These are phyloP conservation scores for Pterobdella sp. DNA, from an alignment of 2,888 invertebrate genomes.

Conservation along the genomic window DNA sequence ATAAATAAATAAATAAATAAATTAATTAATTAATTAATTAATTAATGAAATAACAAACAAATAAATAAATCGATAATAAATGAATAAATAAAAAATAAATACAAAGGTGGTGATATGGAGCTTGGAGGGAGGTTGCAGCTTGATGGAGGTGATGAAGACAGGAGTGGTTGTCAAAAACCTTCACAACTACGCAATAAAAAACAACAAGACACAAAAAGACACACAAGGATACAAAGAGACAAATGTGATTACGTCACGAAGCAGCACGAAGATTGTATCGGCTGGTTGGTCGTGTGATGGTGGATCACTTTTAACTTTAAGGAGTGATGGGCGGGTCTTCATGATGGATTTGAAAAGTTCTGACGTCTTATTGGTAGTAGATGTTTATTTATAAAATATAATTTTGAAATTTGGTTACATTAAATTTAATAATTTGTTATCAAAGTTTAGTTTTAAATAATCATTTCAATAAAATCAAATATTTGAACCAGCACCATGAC, in stretches of 20 bases:
- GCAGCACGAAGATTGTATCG: not conserved
- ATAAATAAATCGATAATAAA: too few relatives aligned
- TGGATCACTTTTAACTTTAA: not conserved
- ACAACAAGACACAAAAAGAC: not conserved
- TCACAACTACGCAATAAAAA: too few relatives aligned
- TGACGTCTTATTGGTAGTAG: not conserved
- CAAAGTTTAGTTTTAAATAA: too few relatives aligned
- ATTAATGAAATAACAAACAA: too few relatives aligned
- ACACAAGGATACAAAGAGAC: not conserved
- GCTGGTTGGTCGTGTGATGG: not conserved
- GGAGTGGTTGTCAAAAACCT: not conserved
- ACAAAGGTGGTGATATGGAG: conserved; percentile 5
- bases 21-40: too few relatives aligned
- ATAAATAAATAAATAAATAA: too few relatives aligned
- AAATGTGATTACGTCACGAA: too few relatives aligned
- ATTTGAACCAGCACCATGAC: too few relatives aligned
- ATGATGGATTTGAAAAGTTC: not conserved
- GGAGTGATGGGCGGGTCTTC: not conserved
- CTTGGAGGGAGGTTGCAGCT: not conserved
- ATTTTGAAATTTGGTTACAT: too few relatives aligned
- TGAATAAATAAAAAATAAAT: too few relatives aligned
- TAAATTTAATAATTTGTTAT: too few relatives aligned
- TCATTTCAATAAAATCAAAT: too few relatives aligned
- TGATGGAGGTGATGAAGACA: not conserved
- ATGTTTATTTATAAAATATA: not conserved